Percentiles rank a stretch among this genome's conserved stretches.
Conservation (phyloP, 2,797 vertebrate genomes). For the Oophaga sylvatica region DNA sequence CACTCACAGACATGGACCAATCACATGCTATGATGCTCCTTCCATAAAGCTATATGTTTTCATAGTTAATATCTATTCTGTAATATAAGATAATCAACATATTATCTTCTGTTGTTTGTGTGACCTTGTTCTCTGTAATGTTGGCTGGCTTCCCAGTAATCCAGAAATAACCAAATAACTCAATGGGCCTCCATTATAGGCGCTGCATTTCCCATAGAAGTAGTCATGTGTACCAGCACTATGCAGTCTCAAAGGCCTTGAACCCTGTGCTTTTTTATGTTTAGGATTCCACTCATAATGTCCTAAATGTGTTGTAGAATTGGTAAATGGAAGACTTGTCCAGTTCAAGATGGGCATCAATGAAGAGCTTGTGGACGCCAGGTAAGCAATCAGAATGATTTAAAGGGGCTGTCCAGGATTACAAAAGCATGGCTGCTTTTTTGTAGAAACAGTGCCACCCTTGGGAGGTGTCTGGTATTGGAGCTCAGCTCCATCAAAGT, state of each 20-base stretch:
- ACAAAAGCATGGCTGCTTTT: too few relatives aligned
- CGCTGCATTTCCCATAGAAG: not conserved
- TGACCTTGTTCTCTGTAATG: not conserved
- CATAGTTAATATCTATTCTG: not conserved
- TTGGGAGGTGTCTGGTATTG: too few relatives aligned
- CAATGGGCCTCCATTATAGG: not conserved
- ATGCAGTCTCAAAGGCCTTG: not conserved
- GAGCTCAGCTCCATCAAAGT: too few relatives aligned
- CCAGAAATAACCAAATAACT: not conserved
- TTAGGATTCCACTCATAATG: not conserved
- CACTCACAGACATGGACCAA: not conserved
- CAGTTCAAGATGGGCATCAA: not conserved
- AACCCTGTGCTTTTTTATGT: not conserved
- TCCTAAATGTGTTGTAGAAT: not conserved
- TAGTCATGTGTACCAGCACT: not conserved
- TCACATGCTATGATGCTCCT: not conserved
- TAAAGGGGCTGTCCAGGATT: not conserved
- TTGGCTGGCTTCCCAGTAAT: not conserved
- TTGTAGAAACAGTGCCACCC: too few relatives aligned
- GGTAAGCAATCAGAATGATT: not conserved
- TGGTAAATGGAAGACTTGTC: not conserved
- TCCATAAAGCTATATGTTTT: not conserved
- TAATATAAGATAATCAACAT: not conserved
- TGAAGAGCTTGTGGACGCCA: not conserved
- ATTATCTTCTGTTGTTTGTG: not conserved